Base-by-base conservation (phyloP, 1,140 invertebrate species). In the Dendrolimus kikuchii region DNA sequence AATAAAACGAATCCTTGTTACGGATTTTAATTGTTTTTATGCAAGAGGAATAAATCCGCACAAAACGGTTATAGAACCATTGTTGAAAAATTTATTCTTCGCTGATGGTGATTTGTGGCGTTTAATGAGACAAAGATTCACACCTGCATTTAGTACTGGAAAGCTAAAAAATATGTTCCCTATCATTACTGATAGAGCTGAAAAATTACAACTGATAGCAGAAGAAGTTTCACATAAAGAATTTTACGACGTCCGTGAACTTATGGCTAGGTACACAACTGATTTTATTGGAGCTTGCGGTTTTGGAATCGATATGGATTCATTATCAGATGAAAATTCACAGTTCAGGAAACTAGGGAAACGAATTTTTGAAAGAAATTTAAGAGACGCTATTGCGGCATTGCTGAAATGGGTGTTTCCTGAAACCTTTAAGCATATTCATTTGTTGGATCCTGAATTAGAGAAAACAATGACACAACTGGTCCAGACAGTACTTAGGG, bases 141-240 rank as follows among this genome's bases (percentile, higher is more conserved):
- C 90, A 38, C 90, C 91, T 4, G 89, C 89, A 0, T 93, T 93
- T 62, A 92, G 89, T 37, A 89, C 89, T 0, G 89, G 89, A 5
- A 92, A 92, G 71, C 86, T 93, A 62, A 91, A 89, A 61, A 86
- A 69, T 8, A 90, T 90, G 89, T 90, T 88, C 63, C 71, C 80
- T 49, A 81, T 81, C 6, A 85, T 90, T 42, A 81, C 83, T 5
- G 67, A 80, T 4, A 83, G 87, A 59, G 81, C 82, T 6, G 73
- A 88, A 43, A 73, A 86, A 52, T 72, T 89, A n/a, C 71, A 85
- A 40, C 7, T 71, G 0, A 68, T 83, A 49, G 60, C 88, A 3
- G 71, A 81, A 6, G 66, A 78, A 38, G 39, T 73, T 5, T 56
- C 66, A 4, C 54, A 68, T 36, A 73, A 73, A 46, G 81, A 82